Evolutionary conservation across 2,797 vertebrate species (phyloP), one percentile per base, ranked within the genome.

Genomic region (Pelodytes ibericus): DNA sequence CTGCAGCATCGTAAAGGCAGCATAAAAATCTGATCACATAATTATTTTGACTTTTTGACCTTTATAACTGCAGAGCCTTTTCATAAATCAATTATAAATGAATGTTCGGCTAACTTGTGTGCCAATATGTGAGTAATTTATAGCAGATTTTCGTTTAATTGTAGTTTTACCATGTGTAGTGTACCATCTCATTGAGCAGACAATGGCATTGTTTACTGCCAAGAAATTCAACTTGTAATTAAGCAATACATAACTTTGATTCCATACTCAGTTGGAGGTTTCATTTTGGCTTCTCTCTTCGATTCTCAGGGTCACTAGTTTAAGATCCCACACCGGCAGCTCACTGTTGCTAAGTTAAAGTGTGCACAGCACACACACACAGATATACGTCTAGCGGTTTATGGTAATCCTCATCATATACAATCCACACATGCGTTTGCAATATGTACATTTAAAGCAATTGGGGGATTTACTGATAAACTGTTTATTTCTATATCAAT

Each of bases 171-270:
- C 57, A 62, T 73, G 57, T 61, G 64, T 72, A 78, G 76, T 67
- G 63, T 59, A 72, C 61, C 57, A 68, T 78, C 62, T 66, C 71
- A 73, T 69, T 69, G 76, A 73, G 61, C 57, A 69, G 76, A 69
- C 71, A 79, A 73, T 79, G 44, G 30, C 63, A 26, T 27, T 41
- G 63, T 79, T 72, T 62, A 69, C 71, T 79, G 76, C 76, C 76
- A 79, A 79, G 58, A 79, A 68, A 73, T 68, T 73, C 31, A 26
- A 47, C 63, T 69, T 58, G 65, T 73, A 79, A 73, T 79, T 69
- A 79, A 79, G 64, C 71, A 69, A 79, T 79, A 79, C 71, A 79
- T 79, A 79, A 69, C 71, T 79, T 69, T 73, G 77, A 79, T 74
- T 79, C 76, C 70, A 62, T 73, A 67, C 70, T 68, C 70, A 47